Evolutionary conservation across 2,888 invertebrate genomes (phyloP).

Genomic region (Tachina fera): DNA sequence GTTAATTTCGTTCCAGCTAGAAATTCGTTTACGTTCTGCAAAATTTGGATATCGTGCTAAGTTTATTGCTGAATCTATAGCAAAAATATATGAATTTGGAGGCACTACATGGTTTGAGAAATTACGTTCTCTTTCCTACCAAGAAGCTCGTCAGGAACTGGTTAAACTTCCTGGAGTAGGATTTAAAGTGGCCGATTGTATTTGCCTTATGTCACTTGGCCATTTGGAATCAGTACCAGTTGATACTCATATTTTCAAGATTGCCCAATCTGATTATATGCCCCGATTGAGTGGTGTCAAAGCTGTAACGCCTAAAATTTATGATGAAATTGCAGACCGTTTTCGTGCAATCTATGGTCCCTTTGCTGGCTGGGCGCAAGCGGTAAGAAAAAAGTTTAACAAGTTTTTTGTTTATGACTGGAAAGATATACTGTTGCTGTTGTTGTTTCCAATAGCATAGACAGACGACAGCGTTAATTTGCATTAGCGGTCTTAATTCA

Average conservation of each 20-base stretch:
- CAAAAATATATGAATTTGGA: conserved; percentile 87
- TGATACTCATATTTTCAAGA: conserved; percentile 97
- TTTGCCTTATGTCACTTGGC: conserved; percentile 97
- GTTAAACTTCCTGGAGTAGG: conserved; percentile 94
- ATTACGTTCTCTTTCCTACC: conserved; percentile 88
- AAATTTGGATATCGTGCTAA: conserved; percentile 95
- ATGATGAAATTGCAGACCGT: conserved; percentile 92
- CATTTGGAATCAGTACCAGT: conserved; percentile 95
- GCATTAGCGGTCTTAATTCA: no score
- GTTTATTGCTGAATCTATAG: conserved; percentile 91
- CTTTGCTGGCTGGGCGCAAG: conserved; percentile 97
- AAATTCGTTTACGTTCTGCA: conserved; percentile 87
- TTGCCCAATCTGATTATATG: conserved; percentile 91
- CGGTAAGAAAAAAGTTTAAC: conserved; percentile 85
- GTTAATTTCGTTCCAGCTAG: conserved; percentile 84
- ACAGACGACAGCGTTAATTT: no score
- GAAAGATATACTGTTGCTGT: no score
- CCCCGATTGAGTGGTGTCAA: conserved; percentile 89
- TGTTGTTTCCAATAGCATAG: no score
- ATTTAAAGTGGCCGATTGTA: conserved; percentile 98
- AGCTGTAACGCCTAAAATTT: conserved; percentile 91
- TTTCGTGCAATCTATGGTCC: conserved; percentile 92
- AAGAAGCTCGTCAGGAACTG: conserved; percentile 88
- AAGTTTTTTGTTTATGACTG: no score
- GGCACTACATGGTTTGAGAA: conserved; percentile 89